Evolutionary conservation across 2,888 invertebrate species (phyloP).

Genomic region (Doris montereyensis): DNA sequence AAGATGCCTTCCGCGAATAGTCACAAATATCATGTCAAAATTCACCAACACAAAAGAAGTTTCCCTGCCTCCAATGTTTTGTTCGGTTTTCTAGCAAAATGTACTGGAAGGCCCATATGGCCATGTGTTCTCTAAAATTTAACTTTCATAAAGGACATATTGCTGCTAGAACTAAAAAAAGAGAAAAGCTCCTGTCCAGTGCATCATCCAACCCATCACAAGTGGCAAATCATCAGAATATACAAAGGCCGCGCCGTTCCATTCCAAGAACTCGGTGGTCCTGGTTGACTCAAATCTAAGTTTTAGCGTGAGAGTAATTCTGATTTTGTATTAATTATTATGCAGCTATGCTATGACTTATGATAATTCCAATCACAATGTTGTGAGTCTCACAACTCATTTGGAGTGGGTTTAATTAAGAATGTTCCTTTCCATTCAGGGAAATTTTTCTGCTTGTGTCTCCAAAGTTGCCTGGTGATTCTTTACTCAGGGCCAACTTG

Average conservation of each 20-base stretch:
- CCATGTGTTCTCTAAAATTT: neutral
- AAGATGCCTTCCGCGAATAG: neutral
- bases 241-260: slow-evolving; percentile 17
- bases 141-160: neutral
- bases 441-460: too few relatives aligned
- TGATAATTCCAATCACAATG: too few relatives aligned
- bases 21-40: slow-evolving; percentile 2
- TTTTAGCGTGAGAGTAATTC: too few relatives aligned
- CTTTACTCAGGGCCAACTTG: too few relatives aligned
- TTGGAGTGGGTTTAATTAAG: too few relatives aligned
- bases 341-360: too few relatives aligned
- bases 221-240: neutral
- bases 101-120: slow-evolving; percentile 9
- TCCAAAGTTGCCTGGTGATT: too few relatives aligned
- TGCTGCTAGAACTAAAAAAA: neutral
- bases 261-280: slow-evolving; percentile 22
- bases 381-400: too few relatives aligned
- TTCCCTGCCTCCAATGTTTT: slow-evolving; percentile 21
- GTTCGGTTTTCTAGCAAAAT: neutral
- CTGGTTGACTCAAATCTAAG: slow-evolving; percentile 26
- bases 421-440: too few relatives aligned
- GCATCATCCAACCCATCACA: neutral
- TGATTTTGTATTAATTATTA: too few relatives aligned
- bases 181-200: neutral
- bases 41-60: slow-evolving; percentile 29